Conservation (phyloP, 2,113 vertebrate genomes). For the Cheirogaleus medius region DNA sequence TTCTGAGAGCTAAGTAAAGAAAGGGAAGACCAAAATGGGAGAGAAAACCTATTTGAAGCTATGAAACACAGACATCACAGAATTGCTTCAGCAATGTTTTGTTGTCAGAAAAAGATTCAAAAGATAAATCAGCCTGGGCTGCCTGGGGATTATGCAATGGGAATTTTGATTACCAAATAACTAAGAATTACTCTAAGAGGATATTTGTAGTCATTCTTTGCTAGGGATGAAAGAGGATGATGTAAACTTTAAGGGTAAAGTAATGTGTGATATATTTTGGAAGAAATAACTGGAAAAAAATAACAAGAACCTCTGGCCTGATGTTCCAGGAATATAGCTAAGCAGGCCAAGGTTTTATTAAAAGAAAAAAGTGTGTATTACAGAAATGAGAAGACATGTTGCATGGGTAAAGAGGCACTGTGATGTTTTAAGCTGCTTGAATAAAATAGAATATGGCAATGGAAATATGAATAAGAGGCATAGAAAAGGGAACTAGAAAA, state of each 20-base stretch:
- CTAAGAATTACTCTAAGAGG: slow-evolving; percentile 43
- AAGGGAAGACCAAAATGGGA: background rate
- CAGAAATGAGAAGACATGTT: slow-evolving; percentile 56
- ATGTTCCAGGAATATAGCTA: slow-evolving; percentile 52
- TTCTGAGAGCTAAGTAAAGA: slow-evolving; percentile 9
- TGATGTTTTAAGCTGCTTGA: slow-evolving; percentile 50
- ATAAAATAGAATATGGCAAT: slow-evolving; percentile 35
- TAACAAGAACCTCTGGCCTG: slow-evolving; percentile 61
- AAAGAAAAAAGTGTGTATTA: slow-evolving; percentile 49
- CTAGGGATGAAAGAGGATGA: slow-evolving; percentile 74
- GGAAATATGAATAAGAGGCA: background rate
- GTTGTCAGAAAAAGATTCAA: slow-evolving; percentile 59
- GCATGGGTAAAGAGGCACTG: background rate
- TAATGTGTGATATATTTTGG: slow-evolving; percentile 70
- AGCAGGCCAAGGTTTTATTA: slow-evolving; percentile 72
- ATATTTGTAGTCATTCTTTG: slow-evolving; percentile 68
- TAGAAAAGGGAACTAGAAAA: background rate
- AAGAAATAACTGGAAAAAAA: slow-evolving; percentile 77
- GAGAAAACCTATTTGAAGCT: slow-evolving; percentile 27
- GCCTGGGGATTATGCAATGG: slow-evolving; percentile 42
- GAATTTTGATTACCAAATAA: slow-evolving; percentile 67
- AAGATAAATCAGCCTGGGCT: slow-evolving; percentile 57
- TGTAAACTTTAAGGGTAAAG: slow-evolving; percentile 70
- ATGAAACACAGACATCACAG: slow-evolving; percentile 48
- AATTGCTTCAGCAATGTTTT: slow-evolving; percentile 48